phyloP scores from a whole-genome alignment of 2,888 invertebrate species.

The Nesidiocoris tenuis region DNA sequence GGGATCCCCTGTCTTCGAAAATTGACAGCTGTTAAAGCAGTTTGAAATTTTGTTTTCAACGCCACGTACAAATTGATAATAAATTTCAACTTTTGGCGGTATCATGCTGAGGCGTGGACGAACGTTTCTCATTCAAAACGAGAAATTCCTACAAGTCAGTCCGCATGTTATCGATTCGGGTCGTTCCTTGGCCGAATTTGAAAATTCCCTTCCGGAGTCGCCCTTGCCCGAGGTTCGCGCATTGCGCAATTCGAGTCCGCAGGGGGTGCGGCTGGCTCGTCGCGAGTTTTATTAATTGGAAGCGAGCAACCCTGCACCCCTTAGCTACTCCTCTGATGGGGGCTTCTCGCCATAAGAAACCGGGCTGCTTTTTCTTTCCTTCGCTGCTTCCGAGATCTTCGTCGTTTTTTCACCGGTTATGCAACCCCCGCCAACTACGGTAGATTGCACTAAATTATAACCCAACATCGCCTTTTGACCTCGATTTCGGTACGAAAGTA shows the following conservation, averaged over 20 bases:
- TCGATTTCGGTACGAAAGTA: not conserved
- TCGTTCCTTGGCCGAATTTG: not conserved
- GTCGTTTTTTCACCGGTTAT: conserved; percentile 10
- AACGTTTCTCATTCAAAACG: no score
- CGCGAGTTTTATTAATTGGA: not conserved
- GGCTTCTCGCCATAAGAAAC: conserved; percentile 7
- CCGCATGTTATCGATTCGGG: not conserved
- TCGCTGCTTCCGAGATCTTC: conserved; percentile 18
- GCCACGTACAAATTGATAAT: no score
- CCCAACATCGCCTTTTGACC: not conserved
- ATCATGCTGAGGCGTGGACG: no score
- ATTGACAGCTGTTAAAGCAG: no score
- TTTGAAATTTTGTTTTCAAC: no score
- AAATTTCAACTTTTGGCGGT: no score
- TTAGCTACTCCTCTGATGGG: not conserved
- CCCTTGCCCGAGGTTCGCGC: conserved; percentile 3
- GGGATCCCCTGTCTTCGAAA: no score
- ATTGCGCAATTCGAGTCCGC: not conserved
- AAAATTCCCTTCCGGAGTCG: conserved; percentile 5
- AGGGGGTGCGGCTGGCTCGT: not conserved
- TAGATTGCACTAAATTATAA: not conserved
- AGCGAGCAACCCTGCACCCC: not conserved
- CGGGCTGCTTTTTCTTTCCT: conserved; percentile 24
- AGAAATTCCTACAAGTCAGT: no score
- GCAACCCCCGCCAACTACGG: not conserved